These are phyloP conservation scores for Perithous albicinctus DNA, from an alignment of 2,888 invertebrate genomes.

Conservation along the genomic window DNA sequence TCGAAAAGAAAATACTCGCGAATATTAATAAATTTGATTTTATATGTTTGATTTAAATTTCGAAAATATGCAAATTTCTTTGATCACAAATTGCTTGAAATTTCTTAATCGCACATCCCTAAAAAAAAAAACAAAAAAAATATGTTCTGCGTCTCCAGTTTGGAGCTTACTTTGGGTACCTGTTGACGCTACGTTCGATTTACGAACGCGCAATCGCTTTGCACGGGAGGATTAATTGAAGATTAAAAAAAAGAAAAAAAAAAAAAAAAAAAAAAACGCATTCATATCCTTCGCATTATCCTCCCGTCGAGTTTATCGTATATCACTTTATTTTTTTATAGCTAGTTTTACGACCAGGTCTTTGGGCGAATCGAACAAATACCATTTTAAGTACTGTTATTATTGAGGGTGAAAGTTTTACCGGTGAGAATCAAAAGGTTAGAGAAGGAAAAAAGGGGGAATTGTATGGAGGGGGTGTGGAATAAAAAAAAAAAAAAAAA, in stretches of 20 bases:
- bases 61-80: too few species aligned
- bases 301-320: constrained; percentile 9
- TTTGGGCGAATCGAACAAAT: constrained; percentile 56
- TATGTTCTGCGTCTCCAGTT: constrained; percentile 29
- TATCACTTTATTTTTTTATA: constrained; percentile 43
- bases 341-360: constrained; percentile 34
- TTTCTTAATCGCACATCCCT: background rate
- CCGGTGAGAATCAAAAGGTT: background rate
- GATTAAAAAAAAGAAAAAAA: too few species aligned
- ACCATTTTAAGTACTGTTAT: constrained; percentile 24
- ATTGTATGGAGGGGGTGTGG: constrained; percentile 56
- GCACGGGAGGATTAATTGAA: too few species aligned
- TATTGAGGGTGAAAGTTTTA: constrained; percentile 26
- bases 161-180: constrained; percentile 67
- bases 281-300: too few species aligned
- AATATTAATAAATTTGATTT: too few species aligned
- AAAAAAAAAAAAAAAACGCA: too few species aligned
- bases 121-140: background rate
- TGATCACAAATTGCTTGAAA: background rate
- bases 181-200: constrained; percentile 55
- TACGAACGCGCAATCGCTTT: constrained; percentile 51
- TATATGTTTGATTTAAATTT: too few species aligned
- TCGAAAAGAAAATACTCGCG: too few species aligned
- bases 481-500: constrained; percentile 40
- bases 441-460: background rate